phyloP scores from a whole-genome alignment of 2,113 vertebrate species.

The Microtus pennsylvanicus region DNA sequence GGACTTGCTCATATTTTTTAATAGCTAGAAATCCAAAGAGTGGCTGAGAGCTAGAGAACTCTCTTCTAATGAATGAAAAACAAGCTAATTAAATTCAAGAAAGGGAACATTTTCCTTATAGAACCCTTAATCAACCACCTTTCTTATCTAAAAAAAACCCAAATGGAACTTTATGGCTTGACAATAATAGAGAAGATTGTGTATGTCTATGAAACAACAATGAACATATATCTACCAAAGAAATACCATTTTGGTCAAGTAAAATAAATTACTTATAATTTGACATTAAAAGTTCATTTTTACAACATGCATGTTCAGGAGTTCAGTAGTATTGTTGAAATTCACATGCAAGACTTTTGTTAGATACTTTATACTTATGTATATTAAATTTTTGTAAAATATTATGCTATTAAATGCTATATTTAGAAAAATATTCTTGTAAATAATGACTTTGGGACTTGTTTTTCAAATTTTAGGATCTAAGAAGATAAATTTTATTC shows the following conservation, averaged over 20 bases:
- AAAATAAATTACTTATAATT: neutral
- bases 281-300: neutral
- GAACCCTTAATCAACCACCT: slow-evolving; percentile 90
- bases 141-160: slow-evolving; percentile 78
- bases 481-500: neutral
- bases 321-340: neutral
- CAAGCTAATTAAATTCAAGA: slow-evolving; percentile 94
- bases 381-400: neutral
- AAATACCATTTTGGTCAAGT: slow-evolving; percentile 70
- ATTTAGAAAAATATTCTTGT: neutral
- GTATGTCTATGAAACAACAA: slow-evolving; percentile 39
- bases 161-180: slow-evolving; percentile 84
- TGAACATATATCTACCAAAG: slow-evolving; percentile 43
- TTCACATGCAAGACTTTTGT: neutral
- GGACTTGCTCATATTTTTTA: slow-evolving; percentile 91
- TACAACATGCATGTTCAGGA: neutral
- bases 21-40: slow-evolving; percentile 92
- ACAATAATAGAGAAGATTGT: slow-evolving; percentile 88
- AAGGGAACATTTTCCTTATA: slow-evolving; percentile 88
- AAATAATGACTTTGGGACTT: neutral
- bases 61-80: slow-evolving; percentile 92
- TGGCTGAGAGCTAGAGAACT: slow-evolving; percentile 92
- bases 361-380: neutral
- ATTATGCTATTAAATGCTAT: neutral
- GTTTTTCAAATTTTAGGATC: neutral